Base-by-base conservation (phyloP, 2,113 vertebrate genomes). In the Oriolus oriolus region DNA sequence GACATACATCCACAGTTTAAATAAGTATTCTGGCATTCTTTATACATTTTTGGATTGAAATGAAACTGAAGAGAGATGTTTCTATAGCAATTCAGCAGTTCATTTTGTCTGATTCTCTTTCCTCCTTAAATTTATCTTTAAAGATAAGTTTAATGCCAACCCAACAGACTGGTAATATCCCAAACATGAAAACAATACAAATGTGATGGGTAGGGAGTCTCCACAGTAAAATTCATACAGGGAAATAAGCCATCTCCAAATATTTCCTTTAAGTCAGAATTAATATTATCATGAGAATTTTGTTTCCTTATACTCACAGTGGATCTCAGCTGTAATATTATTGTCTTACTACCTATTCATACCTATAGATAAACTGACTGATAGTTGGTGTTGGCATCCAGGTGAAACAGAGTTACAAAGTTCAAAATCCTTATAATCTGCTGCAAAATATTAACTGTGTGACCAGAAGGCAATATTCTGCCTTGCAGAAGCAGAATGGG, bases 11-110 rank as follows among this genome's bases (percentile, higher is more conserved):
- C 50, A 93, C 81, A 79, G 23, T 60, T 90, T 44, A 89, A 71
- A 88, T 89, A 91, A 94, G 86, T 75, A 87, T 79, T 44, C 66
- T 96, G 82, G 73, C 73, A 54, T 85, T 61, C 53, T 90, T 96
- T 76, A 9, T 73, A 50, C 27, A 50, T 94, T 84, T 70, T 31
- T 47, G 15, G 33, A 80, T 59, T 87, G 88, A 96, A 98, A 88
- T 50, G 39, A 95, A 96, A 50, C 59, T 84, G 59, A 30, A 66
- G 42, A 89, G 47, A 79, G 23, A 49, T 65, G 30, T 84, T 91
- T 82, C 87, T 93, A 30, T 39, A 54, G n/a, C 7, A 91, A 68
- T 89, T 84, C 41, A 78, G 47, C 64, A 53, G 12, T 54, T 91
- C 39, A 39, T 86, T 90, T 96, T 68, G 35, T 68, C 76, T 89